Conservation (phyloP, 1,140 invertebrate genomes). For the Cherax quadricarinatus region DNA sequence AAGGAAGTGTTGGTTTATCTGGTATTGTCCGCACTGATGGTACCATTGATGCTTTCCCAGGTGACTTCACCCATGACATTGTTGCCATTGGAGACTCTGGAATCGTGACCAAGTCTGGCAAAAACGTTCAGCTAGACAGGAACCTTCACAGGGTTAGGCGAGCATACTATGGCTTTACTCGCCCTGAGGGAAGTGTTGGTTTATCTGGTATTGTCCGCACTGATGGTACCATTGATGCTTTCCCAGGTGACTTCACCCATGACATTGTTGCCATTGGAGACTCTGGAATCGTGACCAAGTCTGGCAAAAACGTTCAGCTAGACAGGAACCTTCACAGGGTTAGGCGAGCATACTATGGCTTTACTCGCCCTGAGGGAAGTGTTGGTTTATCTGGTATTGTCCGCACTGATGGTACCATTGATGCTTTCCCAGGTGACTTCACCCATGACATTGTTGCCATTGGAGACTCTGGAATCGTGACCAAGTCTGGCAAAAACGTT, state of each 20-base stretch:
- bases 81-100: neutral
- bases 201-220: neutral
- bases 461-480: conserved; percentile 10
- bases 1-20: neutral
- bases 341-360: neutral
- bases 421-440: neutral
- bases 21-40: neutral
- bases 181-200: conserved; percentile 6
- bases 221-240: conserved; percentile 9
- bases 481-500: conserved; percentile 21
- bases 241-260: conserved; percentile 5
- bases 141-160: neutral
- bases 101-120: conserved; percentile 33
- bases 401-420: neutral
- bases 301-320: conserved; percentile 16
- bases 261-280: conserved; percentile 5
- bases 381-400: neutral
- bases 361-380: neutral
- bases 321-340: neutral
- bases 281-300: conserved; percentile 28
- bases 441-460: conserved; percentile 4
- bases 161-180: neutral
- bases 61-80: conserved; percentile 1
- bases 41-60: neutral
- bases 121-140: conserved; percentile 10